These are phyloP conservation scores for Fringilla coelebs DNA, from an alignment of 2,797 vertebrate genomes.

Conservation along the genomic window DNA sequence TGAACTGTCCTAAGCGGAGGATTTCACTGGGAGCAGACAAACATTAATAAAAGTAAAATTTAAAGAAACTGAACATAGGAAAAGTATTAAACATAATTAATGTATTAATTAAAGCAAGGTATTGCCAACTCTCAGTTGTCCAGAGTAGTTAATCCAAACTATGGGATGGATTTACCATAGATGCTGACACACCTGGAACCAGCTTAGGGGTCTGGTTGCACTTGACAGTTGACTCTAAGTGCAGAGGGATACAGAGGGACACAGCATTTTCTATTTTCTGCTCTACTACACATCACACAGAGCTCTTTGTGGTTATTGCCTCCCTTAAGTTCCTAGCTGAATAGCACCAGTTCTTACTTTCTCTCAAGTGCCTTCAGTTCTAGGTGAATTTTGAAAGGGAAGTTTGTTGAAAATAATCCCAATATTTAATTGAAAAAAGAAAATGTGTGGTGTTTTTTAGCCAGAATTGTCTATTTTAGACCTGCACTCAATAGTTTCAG, in stretches of 20 bases:
- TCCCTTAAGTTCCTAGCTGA: neutral
- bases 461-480: neutral
- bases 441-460: neutral
- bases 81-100: neutral
- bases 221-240: neutral
- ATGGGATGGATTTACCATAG: neutral
- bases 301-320: neutral
- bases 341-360: neutral
- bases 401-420: neutral
- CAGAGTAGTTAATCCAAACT: neutral
- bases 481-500: neutral
- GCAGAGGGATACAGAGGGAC: neutral
- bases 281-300: neutral
- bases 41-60: neutral
- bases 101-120: neutral
- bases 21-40: neutral
- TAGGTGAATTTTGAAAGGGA: neutral
- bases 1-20: neutral
- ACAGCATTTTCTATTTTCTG: neutral
- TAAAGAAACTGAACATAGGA: neutral
- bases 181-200: neutral
- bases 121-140: neutral
- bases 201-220: neutral
- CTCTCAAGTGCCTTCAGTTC: neutral
- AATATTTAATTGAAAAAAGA: neutral